phyloP scores from a whole-genome alignment of 2,113 vertebrate species.

The Spea multiplicata region DNA sequence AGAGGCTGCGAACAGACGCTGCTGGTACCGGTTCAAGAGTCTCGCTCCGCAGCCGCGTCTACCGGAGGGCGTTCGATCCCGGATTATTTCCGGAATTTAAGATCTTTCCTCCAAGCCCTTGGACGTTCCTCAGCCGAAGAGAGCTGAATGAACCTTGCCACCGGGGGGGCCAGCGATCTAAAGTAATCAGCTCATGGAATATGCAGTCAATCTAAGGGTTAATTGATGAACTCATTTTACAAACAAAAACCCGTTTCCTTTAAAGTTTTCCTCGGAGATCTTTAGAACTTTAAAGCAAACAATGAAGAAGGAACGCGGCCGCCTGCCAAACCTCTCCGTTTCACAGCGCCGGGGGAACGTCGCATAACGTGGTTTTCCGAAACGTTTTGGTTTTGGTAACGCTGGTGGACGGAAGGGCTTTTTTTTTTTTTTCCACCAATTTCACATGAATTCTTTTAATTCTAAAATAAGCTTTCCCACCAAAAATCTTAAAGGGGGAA shows the following conservation, averaged over 20 bases:
- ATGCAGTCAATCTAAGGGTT: background rate
- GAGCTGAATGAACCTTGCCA: no score
- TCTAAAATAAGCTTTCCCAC: no score
- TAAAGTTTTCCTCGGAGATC: background rate
- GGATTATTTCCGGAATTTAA: no score
- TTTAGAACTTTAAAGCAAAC: slow-evolving; percentile 14
- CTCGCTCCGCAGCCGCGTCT: no score
- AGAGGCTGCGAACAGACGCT: no score
- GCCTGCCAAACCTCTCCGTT: background rate
- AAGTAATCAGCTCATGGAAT: background rate
- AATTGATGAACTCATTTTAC: background rate
- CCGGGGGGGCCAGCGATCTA: background rate
- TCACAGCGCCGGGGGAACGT: background rate
- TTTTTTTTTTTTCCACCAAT: background rate
- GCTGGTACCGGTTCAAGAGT: no score
- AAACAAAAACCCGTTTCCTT: background rate
- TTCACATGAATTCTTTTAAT: no score
- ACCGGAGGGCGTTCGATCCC: no score
- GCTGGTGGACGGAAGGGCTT: background rate
- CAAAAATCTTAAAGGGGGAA: no score
- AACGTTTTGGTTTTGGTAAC: background rate
- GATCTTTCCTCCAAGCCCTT: no score
- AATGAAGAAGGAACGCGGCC: slow-evolving; percentile 5
- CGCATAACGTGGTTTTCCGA: slow-evolving; percentile 11
- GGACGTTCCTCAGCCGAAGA: no score